phyloP scores from a whole-genome alignment of 1,140 invertebrate genomes.

The Drosophila malerkotliana region DNA sequence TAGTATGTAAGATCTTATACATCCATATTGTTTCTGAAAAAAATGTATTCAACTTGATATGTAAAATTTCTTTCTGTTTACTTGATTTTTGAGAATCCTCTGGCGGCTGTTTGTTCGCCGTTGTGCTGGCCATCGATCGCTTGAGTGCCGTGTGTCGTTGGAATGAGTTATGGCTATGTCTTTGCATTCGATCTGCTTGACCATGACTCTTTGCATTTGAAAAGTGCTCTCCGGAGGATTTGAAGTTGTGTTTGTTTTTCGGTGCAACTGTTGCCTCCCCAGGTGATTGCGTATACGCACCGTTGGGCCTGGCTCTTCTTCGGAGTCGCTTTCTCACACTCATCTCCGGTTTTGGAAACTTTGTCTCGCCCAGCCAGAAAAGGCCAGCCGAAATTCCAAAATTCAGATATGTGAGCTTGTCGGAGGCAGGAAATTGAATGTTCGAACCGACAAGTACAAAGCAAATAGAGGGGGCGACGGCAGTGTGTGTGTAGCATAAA shows the following conservation, averaged over 20 bases:
- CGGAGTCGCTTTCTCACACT: constrained; percentile 28
- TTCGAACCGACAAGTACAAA: constrained; percentile 59
- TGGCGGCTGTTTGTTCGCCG: constrained; percentile 5
- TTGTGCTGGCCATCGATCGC: constrained; percentile 41
- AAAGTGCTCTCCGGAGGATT: constrained; percentile 26
- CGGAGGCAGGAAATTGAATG: constrained; percentile 65
- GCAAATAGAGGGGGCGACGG: constrained; percentile 37
- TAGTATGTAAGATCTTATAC: no score
- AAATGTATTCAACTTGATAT: no score
- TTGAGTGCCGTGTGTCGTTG: constrained; percentile 50
- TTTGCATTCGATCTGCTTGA: constrained; percentile 45
- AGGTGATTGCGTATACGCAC: constrained; percentile 57
- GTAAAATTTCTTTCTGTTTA: constrained; percentile 1
- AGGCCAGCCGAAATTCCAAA: not conserved
- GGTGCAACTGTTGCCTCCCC: constrained; percentile 8
- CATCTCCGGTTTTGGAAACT: constrained; percentile 12
- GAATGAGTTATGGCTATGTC: constrained; percentile 64
- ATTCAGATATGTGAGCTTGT: constrained; percentile 25
- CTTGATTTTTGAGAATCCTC: constrained; percentile 33
- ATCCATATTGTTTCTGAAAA: no score
- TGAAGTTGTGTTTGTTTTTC: constrained; percentile 9
- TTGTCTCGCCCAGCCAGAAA: constrained; percentile 19
- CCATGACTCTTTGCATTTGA: constrained; percentile 50
- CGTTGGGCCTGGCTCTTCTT: constrained; percentile 4
- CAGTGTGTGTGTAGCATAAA: constrained; percentile 49